Percentiles rank a stretch among this genome's conserved stretches.
These are phyloP conservation scores for Lepetodrilus schrolli DNA, from an alignment of 2,888 invertebrate species.

Conservation along the genomic window DNA sequence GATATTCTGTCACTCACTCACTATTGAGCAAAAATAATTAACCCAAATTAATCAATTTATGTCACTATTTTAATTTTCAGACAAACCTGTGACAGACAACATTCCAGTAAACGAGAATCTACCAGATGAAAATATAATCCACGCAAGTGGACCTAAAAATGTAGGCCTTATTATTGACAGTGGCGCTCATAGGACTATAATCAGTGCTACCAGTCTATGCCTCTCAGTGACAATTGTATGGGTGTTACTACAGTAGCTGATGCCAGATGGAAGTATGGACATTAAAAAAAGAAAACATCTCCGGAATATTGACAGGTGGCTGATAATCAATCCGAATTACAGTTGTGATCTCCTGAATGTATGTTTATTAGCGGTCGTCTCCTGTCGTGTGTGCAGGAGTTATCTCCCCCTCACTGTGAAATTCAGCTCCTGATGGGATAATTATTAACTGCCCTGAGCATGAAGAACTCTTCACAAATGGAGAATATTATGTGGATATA, in stretches of 20 bases:
- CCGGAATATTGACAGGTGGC: not conserved
- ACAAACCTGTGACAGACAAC: not conserved
- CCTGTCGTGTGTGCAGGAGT: not conserved
- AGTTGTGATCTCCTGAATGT: constrained; percentile 22
- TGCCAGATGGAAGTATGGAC: no score
- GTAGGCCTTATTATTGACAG: constrained; percentile 29
- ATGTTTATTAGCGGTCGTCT: not conserved
- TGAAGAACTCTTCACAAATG: no score
- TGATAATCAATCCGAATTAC: not conserved
- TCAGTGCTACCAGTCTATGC: not conserved
- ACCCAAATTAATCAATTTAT: not conserved
- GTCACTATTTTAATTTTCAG: not conserved
- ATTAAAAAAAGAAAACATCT: no score
- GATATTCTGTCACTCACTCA: not conserved
- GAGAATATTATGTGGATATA: no score
- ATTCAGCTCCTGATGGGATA: not conserved
- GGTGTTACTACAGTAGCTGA: not conserved
- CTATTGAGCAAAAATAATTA: not conserved
- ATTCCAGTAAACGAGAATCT: constrained; percentile 7
- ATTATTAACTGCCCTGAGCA: no score
- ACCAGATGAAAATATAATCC: constrained; percentile 30
- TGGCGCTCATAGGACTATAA: constrained; percentile 8
- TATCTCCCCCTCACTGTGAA: not conserved
- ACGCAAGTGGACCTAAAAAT: constrained; percentile 31
- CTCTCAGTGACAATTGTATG: not conserved